Percentiles rank a stretch among this genome's conserved stretches.
Evolutionary conservation across 2,797 vertebrate species (phyloP).

Genomic region (Xiphorhynchus erythropygius): DNA sequence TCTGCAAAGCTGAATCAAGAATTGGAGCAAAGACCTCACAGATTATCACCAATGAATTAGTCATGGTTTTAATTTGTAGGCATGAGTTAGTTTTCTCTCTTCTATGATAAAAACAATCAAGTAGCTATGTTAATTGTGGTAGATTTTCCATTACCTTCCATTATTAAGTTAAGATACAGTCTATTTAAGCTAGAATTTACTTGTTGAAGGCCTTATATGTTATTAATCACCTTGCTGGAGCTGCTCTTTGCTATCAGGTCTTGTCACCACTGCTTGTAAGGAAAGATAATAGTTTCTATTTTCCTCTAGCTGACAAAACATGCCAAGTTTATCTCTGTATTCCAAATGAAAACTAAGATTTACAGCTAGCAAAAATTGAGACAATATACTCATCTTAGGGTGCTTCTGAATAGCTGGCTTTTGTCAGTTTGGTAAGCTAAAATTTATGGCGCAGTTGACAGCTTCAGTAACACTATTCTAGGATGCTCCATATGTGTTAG

Average conservation of each 20-base stretch:
- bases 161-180: background rate
- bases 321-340: background rate
- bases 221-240: background rate
- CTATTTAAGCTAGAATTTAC: background rate
- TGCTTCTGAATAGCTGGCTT: background rate
- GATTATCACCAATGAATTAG: background rate
- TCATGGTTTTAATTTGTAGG: rapidly evolving
- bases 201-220: background rate
- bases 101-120: background rate
- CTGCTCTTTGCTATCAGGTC: background rate
- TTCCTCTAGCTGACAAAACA: background rate
- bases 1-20: background rate
- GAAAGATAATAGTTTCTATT: background rate
- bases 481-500: background rate
- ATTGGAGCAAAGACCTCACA: background rate
- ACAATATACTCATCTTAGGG: background rate
- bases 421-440: background rate
- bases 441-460: background rate
- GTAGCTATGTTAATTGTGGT: background rate
- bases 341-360: background rate
- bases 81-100: background rate
- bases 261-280: background rate
- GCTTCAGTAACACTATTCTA: background rate
- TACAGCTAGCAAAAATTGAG: background rate
- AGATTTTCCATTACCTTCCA: background rate